Percentiles rank a stretch among this genome's conserved stretches.
Evolutionary conservation across 2,797 vertebrate genomes (phyloP).

Genomic region (Rhincodon typus): DNA sequence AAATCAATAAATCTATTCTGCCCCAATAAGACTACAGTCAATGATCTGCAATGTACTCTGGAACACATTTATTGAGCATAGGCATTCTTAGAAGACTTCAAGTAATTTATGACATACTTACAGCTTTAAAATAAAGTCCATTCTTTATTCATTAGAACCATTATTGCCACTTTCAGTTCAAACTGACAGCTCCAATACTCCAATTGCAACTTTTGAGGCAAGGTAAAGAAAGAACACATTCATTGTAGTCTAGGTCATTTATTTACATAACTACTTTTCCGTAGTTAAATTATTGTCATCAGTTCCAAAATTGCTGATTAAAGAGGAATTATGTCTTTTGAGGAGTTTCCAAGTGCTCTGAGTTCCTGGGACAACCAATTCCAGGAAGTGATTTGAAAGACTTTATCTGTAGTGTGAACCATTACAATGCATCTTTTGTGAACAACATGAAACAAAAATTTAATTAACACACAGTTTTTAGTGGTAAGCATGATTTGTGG

Average conservation of each 20-base stretch:
- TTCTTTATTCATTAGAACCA: not conserved
- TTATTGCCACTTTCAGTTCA: not conserved
- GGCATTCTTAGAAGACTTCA: not conserved
- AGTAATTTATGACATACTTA: not conserved
- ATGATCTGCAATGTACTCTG: not conserved
- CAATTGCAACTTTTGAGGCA: not conserved
- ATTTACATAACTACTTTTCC: slow-evolving; percentile 2
- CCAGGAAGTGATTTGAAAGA: slow-evolving; percentile 20
- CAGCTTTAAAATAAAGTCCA: slow-evolving; percentile 6
- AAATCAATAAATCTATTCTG: not conserved
- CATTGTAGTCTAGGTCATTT: slow-evolving; percentile 13
- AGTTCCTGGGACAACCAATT: not conserved
- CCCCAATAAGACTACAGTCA: not conserved
- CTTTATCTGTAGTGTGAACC: slow-evolving; percentile 2
- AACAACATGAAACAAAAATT: not conserved
- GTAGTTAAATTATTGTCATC: not conserved
- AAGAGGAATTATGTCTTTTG: slow-evolving; percentile 28
- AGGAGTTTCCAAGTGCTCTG: slow-evolving; percentile 11
- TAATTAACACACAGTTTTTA: not conserved
- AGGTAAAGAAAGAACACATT: not conserved
- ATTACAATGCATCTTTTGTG: slow-evolving; percentile 27
- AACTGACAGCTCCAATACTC: not conserved
- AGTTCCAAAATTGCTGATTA: not conserved
- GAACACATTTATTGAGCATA: not conserved
- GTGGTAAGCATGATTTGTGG: not conserved